Evolutionary conservation across 35 echinoderm and acorn worm species (phyloP).

Genomic region (Anneissia japonica): DNA sequence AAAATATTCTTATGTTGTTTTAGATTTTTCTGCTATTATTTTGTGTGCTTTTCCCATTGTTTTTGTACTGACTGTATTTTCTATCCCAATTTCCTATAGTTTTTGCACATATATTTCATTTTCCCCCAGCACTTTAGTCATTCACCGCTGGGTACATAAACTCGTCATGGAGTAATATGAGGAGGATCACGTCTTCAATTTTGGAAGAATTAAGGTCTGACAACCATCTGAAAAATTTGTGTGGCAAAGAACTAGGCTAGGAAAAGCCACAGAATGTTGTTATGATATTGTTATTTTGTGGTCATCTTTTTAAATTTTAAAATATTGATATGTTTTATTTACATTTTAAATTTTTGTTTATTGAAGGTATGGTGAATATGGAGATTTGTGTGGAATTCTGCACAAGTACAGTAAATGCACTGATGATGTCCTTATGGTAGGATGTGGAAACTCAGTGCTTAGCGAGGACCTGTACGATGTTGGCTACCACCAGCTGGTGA

Average conservation of each 20-base stretch:
- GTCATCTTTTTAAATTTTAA: no score
- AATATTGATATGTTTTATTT: no score
- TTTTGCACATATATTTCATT: background rate
- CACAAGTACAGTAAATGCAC: slow-evolving; percentile 69
- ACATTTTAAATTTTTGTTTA: background rate
- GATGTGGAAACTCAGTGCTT: slow-evolving; percentile 53
- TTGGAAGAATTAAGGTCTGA: no score
- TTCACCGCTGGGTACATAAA: background rate
- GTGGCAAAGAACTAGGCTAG: no score
- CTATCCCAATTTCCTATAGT: background rate
- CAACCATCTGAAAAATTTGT: no score
- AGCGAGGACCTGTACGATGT: slow-evolving; percentile 85
- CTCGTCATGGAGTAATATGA: no score
- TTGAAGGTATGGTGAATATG: slow-evolving; percentile 81
- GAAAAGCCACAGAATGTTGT: no score
- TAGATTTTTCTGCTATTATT: no score
- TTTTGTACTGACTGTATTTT: background rate
- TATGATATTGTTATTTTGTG: no score
- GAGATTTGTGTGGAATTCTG: slow-evolving; percentile 51
- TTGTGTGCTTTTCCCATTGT: background rate
- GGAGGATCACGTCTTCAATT: no score
- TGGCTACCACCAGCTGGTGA: slow-evolving; percentile 55
- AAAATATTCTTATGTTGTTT: no score
- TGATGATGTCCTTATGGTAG: slow-evolving; percentile 54
- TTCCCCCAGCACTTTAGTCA: background rate